A percentile compares a stretch with the other conserved stretches of the same genome.
Evolutionary conservation across 2,113 vertebrate species (phyloP).

Genomic region (Amblyopsis rosae): DNA sequence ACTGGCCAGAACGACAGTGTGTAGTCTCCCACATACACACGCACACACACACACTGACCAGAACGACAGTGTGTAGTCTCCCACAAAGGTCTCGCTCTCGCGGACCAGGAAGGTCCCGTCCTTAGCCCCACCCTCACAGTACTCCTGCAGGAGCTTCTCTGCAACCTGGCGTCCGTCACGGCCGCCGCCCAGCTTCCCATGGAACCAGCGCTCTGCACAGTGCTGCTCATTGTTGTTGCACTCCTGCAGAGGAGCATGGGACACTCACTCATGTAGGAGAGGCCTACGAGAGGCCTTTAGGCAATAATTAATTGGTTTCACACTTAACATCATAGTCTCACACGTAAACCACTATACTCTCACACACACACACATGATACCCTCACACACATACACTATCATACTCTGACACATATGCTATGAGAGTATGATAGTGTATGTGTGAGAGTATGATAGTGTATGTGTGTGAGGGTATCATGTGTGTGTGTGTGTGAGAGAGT

Average conservation of each 20-base stretch:
- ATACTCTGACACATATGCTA: too few relatives aligned
- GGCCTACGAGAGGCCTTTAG: too few relatives aligned
- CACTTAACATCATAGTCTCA: too few relatives aligned
- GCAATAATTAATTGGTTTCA: too few relatives aligned
- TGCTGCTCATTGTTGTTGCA: slow-evolving; percentile 88
- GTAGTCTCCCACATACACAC: slow-evolving; percentile 81
- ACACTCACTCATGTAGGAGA: too few relatives aligned
- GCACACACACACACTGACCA: slow-evolving; percentile 70
- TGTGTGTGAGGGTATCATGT: too few relatives aligned
- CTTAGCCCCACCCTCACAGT: slow-evolving; percentile 84
- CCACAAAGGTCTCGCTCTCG: slow-evolving; percentile 88
- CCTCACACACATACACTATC: too few relatives aligned
- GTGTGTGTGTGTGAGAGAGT: too few relatives aligned
- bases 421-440: too few relatives aligned
- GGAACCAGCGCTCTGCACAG: slow-evolving; percentile 87
- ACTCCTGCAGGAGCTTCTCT: slow-evolving; percentile 86
- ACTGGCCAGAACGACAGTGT: slow-evolving; percentile 87
- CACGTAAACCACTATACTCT: too few relatives aligned
- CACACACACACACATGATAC: too few relatives aligned
- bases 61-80: slow-evolving; percentile 88
- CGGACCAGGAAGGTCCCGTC: slow-evolving; percentile 87
- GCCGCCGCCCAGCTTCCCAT: slow-evolving; percentile 85
- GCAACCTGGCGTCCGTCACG: slow-evolving; percentile 85
- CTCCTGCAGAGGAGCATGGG: slow-evolving; percentile 66
- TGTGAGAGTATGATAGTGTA: too few relatives aligned